Evolutionary conservation across 1,140 invertebrate genomes (phyloP).

Genomic region (Philopotamus ludificatus): DNA sequence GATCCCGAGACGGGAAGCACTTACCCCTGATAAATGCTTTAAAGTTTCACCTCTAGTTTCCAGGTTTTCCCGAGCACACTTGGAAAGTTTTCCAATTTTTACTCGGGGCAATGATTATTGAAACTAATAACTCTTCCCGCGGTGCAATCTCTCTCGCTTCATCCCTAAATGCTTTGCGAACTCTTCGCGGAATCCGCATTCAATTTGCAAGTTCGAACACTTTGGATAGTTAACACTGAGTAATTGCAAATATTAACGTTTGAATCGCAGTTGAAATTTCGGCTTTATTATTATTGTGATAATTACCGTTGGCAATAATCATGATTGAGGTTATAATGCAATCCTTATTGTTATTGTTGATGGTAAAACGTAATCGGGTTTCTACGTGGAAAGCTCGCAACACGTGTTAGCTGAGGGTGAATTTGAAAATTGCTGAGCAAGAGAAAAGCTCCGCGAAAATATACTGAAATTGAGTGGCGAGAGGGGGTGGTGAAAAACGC

Average conservation of each 20-base stretch:
- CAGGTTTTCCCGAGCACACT: conserved; percentile 5
- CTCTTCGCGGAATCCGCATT: conserved; percentile 9
- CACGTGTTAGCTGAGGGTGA: conserved; percentile 6
- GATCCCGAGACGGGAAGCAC: neutral
- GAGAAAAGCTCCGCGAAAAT: conserved; percentile 8
- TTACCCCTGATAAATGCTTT: conserved; percentile 37
- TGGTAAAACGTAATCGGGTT: neutral
- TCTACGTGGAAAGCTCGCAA: neutral
- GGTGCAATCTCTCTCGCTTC: conserved; percentile 25
- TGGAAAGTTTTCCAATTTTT: conserved; percentile 40
- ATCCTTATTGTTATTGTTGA: neutral
- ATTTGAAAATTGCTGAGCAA: conserved; percentile 24
- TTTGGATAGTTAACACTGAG: neutral
- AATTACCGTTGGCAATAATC: neutral
- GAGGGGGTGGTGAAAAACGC: conserved; percentile 8
- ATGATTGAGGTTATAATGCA: neutral
- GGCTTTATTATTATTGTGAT: too few relatives aligned
- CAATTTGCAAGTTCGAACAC: conserved; percentile 20
- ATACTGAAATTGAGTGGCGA: neutral
- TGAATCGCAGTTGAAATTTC: neutral
- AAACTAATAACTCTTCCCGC: conserved; percentile 34
- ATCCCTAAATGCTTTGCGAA: conserved; percentile 22
- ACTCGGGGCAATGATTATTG: conserved; percentile 34
- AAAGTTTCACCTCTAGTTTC: conserved; percentile 26
- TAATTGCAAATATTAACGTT: conserved; percentile 4